phyloP scores from a whole-genome alignment of 2,888 invertebrate species.

The Drosophila pegasa region DNA sequence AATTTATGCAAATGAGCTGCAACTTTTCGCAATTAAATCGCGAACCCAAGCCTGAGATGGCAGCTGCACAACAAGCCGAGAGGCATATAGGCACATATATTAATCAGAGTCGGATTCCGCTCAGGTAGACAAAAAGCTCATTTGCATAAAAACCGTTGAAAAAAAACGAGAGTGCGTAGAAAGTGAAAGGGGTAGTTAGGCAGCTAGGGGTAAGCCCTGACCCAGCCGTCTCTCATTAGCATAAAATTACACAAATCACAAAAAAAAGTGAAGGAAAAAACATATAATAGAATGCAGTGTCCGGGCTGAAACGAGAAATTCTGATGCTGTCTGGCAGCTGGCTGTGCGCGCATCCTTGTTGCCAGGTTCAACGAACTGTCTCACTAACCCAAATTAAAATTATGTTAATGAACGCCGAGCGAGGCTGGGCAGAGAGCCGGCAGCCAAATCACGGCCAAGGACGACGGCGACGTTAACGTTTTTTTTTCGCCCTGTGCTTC shows the following conservation, averaged over 20 bases:
- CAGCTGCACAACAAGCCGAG: conserved; percentile 57
- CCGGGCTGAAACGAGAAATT: conserved; percentile 37
- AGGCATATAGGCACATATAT: conserved; percentile 13
- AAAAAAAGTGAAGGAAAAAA: not conserved
- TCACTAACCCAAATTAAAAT: conserved; percentile 84
- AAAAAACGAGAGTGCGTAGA: conserved; percentile 54
- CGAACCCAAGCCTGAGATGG: conserved; percentile 36
- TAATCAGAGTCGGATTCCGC: conserved; percentile 35
- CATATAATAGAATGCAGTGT: conserved; percentile 17
- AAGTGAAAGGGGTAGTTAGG: conserved; percentile 68
- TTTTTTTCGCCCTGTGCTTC: conserved; percentile 51
- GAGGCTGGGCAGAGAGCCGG: conserved; percentile 35
- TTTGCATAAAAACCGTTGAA: conserved; percentile 67
- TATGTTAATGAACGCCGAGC: conserved; percentile 81
- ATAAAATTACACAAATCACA: conserved; percentile 65
- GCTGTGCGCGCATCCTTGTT: conserved; percentile 39
- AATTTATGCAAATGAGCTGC: conserved; percentile 72
- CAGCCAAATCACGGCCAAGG: conserved; percentile 81
- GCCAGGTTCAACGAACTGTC: conserved; percentile 75
- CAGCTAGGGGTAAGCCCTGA: conserved; percentile 43
- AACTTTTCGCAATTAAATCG: conserved; percentile 68
- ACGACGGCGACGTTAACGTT: conserved; percentile 65
- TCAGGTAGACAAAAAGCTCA: conserved; percentile 73
- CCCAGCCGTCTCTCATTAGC: conserved; percentile 73
- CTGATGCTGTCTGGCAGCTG: conserved; percentile 65